Evolutionary conservation across 2,797 vertebrate genomes (phyloP).

Genomic region (Geotrypetes seraphini): DNA sequence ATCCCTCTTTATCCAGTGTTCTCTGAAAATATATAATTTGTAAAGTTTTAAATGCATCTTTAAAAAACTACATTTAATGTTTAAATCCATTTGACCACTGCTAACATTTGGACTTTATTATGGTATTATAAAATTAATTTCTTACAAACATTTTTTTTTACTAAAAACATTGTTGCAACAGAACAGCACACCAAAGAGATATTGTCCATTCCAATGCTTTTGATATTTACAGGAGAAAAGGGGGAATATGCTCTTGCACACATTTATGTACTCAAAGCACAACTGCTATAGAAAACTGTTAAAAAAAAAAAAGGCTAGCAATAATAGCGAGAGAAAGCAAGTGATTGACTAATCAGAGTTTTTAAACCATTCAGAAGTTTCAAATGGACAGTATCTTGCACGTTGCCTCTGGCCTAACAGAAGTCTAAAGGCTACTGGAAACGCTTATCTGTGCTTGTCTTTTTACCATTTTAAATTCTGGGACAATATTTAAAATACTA

Average conservation of each 20-base stretch:
- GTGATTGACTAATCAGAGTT: constrained; percentile 41
- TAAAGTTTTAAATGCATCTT: constrained; percentile 18
- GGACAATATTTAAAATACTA: constrained; percentile 28
- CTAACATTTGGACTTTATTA: too few species aligned
- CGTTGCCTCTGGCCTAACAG: constrained; percentile 57
- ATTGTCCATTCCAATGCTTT: constrained; percentile 8
- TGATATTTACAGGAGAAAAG: constrained; percentile 23
- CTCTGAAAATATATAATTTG: constrained; percentile 54
- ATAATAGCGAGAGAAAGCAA: constrained; percentile 38
- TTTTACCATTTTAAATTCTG: constrained; percentile 52
- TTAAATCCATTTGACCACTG: too few species aligned
- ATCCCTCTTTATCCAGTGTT: constrained; percentile 45
- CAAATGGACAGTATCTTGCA: constrained; percentile 68
- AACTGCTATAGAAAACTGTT: constrained; percentile 42
- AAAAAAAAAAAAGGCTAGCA: constrained; percentile 29
- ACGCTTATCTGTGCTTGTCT: constrained; percentile 67
- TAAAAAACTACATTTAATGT: too few species aligned
- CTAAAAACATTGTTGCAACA: too few species aligned
- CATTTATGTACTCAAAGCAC: constrained; percentile 42
- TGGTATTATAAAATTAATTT: too few species aligned
- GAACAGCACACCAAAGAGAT: constrained; percentile 17
- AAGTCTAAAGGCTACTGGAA: constrained; percentile 71
- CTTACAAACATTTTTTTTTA: too few species aligned
- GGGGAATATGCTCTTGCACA: constrained; percentile 50
- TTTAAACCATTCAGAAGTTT: constrained; percentile 55